A percentile compares a stretch with the other conserved stretches of the same genome.
These are phyloP conservation scores for Tragelaphus buxtoni DNA, from an alignment of 2,113 vertebrate genomes.

Conservation along the genomic window DNA sequence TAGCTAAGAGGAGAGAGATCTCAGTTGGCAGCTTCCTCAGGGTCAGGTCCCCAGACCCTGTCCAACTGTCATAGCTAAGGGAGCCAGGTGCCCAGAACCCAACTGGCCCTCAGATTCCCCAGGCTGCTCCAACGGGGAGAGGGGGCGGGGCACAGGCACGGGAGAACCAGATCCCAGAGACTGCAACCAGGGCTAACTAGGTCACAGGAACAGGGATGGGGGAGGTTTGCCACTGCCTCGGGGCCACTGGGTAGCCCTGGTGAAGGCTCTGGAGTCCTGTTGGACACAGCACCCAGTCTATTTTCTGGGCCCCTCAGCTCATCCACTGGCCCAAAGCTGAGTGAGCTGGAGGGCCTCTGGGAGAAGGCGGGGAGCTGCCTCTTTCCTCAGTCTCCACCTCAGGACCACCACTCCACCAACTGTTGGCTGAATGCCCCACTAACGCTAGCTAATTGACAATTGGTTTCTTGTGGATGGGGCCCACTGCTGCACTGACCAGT, in stretches of 20 bases:
- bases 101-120: neutral
- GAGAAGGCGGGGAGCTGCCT: neutral
- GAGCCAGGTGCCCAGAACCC: neutral
- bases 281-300: neutral
- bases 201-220: neutral
- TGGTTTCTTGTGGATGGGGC: neutral
- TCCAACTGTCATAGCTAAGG: neutral
- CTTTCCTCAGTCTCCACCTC: neutral
- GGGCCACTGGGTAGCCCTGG: neutral
- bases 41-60: neutral
- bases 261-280: neutral
- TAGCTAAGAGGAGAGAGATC: neutral
- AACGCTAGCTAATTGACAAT: neutral
- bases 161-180: neutral
- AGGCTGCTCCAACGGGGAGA: neutral
- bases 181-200: neutral
- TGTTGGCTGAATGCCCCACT: neutral
- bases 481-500: neutral
- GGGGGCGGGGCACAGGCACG: fast-evolving
- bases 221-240: neutral
- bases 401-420: neutral
- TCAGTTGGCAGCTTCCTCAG: neutral
- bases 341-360: neutral
- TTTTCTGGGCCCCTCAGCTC: neutral
- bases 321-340: neutral